Percentiles rank a stretch among this genome's conserved stretches.
Conservation (phyloP, 2,113 vertebrate genomes). For the Nothobranchius kuhntae region DNA sequence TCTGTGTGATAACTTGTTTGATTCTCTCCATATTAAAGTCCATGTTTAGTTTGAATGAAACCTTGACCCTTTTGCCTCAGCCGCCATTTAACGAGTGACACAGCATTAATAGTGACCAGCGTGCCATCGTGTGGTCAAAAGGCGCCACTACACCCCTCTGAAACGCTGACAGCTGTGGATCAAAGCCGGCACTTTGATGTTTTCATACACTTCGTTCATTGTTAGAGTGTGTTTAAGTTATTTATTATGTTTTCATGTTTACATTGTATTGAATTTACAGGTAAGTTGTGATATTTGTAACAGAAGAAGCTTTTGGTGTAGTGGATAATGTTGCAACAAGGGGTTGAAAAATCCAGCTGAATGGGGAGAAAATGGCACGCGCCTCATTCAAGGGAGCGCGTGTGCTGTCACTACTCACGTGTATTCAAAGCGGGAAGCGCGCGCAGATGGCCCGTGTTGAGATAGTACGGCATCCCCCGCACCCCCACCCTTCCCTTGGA, state of each 20-base stretch:
- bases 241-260: not conserved
- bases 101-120: constrained; percentile 32
- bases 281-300: too few species aligned
- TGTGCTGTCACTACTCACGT: constrained; percentile 60
- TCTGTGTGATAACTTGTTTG: not conserved
- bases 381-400: constrained; percentile 6
- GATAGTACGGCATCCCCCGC: constrained; percentile 36
- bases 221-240: not conserved
- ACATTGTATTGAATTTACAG: not conserved
- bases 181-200: not conserved
- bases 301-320: too few species aligned
- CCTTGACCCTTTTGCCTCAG: not conserved
- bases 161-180: not conserved
- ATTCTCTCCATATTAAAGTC: not conserved
- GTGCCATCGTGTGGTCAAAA: constrained; percentile 55
- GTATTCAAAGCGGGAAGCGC: constrained; percentile 57
- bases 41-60: not conserved
- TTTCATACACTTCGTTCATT: not conserved
- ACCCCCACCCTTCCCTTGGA: constrained; percentile 47
- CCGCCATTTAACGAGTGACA: not conserved
- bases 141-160: constrained; percentile 24
- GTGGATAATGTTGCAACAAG: not conserved
- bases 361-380: constrained; percentile 6
- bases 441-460: constrained; percentile 77
- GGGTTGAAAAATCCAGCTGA: constrained; percentile 22